phyloP scores from a whole-genome alignment of 2,797 vertebrate species.

The Glossophaga mutica region DNA sequence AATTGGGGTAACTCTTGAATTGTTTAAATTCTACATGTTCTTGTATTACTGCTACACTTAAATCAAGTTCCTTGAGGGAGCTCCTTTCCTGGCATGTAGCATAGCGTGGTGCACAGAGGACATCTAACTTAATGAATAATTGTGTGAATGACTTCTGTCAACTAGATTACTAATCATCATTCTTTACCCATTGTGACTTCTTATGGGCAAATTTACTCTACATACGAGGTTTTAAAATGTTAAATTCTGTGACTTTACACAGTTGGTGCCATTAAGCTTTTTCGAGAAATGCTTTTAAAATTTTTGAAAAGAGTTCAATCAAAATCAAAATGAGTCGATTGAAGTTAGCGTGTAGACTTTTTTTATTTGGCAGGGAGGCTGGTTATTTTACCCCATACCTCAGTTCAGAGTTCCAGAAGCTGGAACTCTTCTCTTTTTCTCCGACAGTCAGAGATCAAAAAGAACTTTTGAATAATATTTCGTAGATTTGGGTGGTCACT shows the following conservation, averaged over 20 bases:
- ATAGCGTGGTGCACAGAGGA: neutral
- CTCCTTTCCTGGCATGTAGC: neutral
- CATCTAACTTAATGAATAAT: neutral
- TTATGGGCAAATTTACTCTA: neutral
- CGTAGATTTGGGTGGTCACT: neutral
- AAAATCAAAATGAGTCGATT: conserved; percentile 25
- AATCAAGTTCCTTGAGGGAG: neutral
- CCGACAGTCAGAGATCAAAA: neutral
- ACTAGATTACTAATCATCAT: neutral
- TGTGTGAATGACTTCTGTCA: conserved; percentile 13
- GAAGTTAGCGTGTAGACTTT: conserved; percentile 15
- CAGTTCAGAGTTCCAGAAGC: neutral
- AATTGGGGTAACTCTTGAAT: conserved; percentile 10
- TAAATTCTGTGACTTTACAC: neutral
- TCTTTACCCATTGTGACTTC: neutral
- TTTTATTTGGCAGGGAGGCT: neutral
- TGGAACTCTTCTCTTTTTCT: neutral
- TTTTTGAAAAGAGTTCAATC: neutral
- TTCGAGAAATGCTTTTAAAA: conserved; percentile 31
- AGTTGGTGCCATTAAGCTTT: neutral
- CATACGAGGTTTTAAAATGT: conserved; percentile 8
- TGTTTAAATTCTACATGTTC: conserved; percentile 28
- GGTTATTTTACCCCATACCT: neutral
- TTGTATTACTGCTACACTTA: neutral
- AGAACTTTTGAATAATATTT: neutral